Evolutionary conservation across 2,113 vertebrate species (phyloP).

Genomic region (Neodon shergylaensis): DNA sequence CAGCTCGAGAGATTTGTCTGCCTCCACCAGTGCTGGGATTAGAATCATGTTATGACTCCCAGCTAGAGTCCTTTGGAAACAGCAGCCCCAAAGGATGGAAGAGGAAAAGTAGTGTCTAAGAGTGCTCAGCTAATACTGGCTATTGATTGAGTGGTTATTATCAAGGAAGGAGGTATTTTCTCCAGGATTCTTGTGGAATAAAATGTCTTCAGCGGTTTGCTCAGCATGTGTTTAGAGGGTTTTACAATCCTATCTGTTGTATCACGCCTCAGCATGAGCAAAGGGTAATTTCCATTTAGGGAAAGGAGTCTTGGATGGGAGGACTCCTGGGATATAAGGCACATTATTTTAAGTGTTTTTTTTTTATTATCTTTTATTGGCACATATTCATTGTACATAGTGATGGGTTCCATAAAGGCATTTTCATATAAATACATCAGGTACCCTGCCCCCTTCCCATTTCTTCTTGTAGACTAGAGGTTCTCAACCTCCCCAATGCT

Average conservation of each 20-base stretch:
- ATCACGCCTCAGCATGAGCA: not conserved
- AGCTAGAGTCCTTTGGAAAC: not conserved
- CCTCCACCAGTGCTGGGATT: not conserved
- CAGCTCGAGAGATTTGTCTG: not conserved
- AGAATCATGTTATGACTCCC: not conserved
- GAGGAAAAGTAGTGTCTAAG: not conserved
- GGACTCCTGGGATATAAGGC: not conserved
- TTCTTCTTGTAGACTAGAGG: not conserved
- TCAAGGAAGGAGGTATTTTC: constrained; percentile 32
- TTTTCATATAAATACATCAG: not conserved
- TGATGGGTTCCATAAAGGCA: not conserved
- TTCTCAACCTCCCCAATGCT: not conserved
- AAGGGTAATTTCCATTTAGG: not conserved
- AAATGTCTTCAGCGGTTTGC: constrained; percentile 12
- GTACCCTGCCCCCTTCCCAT: no score
- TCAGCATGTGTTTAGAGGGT: not conserved
- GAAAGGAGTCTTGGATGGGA: not conserved
- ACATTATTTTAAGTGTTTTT: not conserved
- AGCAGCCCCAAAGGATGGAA: not conserved
- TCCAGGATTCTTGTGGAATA: not conserved
- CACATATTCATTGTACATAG: not conserved
- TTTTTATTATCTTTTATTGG: not conserved
- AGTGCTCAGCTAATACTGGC: not conserved
- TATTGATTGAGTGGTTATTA: not conserved
- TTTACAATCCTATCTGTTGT: constrained; percentile 8